Evolutionary conservation across 2,113 vertebrate genomes (phyloP).

Genomic region (Notiomystis cincta): DNA sequence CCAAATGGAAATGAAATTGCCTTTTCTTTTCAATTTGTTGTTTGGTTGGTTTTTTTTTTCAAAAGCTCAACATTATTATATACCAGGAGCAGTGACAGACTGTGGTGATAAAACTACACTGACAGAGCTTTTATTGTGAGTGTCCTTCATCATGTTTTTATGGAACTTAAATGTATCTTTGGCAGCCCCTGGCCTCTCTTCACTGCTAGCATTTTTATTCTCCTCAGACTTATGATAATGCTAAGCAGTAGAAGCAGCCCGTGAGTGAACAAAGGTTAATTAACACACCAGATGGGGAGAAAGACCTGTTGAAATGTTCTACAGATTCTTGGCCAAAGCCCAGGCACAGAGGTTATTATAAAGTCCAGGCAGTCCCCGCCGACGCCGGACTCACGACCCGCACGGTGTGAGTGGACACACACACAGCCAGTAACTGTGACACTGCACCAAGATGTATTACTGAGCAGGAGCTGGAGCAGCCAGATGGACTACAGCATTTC

Average conservation of each 20-base stretch:
- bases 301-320: constrained; percentile 25
- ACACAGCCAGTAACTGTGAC: not conserved
- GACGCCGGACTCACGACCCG: fast-evolving
- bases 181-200: not conserved
- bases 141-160: not conserved
- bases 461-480: not conserved
- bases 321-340: not conserved
- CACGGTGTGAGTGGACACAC: fast-evolving
- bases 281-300: constrained; percentile 2
- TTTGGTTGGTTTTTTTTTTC: not conserved
- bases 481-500: not conserved
- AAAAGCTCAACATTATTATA: not conserved
- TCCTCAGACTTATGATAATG: not conserved
- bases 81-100: not conserved
- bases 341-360: not conserved
- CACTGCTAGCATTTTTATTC: not conserved
- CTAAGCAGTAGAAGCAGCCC: not conserved
- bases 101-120: not conserved
- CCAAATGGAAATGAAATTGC: not conserved
- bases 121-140: not conserved
- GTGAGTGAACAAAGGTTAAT: constrained; percentile 7
- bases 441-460: not conserved
- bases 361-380: not conserved
- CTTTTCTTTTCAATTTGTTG: not conserved
- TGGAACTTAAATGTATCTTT: not conserved